Evolutionary conservation across 2,797 vertebrate genomes (phyloP).

Genomic region (Alectoris magna): DNA sequence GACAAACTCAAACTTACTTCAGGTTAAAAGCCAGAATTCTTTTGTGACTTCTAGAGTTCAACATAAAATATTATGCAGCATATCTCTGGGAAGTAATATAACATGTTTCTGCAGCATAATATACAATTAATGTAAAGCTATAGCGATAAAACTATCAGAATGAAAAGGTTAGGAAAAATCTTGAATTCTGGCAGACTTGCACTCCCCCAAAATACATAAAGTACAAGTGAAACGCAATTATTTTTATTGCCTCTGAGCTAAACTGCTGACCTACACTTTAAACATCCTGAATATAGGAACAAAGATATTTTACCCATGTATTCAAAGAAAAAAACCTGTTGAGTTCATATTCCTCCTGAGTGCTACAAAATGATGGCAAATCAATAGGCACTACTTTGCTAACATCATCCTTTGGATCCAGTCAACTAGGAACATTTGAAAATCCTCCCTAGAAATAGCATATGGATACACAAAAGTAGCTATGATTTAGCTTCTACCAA

Average conservation of each 20-base stretch:
- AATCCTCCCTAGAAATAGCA: constrained; percentile 18
- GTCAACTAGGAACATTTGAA: neutral
- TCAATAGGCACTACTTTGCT: neutral
- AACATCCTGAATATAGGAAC: neutral
- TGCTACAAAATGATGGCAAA: constrained; percentile 5
- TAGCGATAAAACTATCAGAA: constrained; percentile 3
- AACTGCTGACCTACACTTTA: constrained; percentile 43
- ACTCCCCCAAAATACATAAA: constrained; percentile 12
- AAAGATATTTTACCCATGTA: neutral
- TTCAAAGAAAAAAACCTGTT: neutral
- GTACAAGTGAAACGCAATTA: constrained; percentile 20
- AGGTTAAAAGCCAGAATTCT: constrained; percentile 36
- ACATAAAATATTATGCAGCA: neutral
- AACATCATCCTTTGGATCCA: neutral
- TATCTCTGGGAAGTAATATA: constrained; percentile 9
- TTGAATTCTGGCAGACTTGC: constrained; percentile 10
- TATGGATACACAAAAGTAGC: neutral
- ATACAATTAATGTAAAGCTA: neutral
- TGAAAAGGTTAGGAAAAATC: neutral
- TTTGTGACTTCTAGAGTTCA: neutral
- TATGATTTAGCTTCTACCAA: neutral
- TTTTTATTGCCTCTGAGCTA: constrained; percentile 12
- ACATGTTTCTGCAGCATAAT: neutral
- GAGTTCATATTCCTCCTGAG: neutral
- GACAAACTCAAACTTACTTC: neutral